Base-by-base conservation (phyloP, 2,113 vertebrate genomes). In the Circaetus gallicus region DNA sequence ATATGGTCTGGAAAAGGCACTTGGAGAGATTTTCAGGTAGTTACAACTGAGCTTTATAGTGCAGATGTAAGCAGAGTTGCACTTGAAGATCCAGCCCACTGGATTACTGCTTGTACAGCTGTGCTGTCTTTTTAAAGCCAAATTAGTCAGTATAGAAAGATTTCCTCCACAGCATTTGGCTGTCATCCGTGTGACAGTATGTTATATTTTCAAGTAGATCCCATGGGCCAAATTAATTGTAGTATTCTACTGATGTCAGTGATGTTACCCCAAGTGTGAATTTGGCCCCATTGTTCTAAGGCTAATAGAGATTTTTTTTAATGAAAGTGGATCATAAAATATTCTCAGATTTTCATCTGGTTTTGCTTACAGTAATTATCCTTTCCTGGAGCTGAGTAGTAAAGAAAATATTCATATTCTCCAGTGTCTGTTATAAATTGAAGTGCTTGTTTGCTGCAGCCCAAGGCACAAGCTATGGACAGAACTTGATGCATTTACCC, bases 301-400 rank as follows among this genome's bases (percentile, higher is more conserved):
- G 70, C 87, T 96, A 95, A 95, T 94, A 80, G 81, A 91, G 40
- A 81, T 45, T 61, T 90, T 89, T 96, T 83, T 50, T 3, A 97
- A 95, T 94, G 95, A 91, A 97, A 97, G 91, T 97, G 91, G 42
- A 95, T 95, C 85, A 90, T 96, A 94, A 97, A 97, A 95, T 97
- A 96, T 95, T 90, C 94, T 96, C 78, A 78, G 84, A 95, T 96
- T 95, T 95, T 95, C 96, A 94, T 96, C 95, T 97, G 96, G 91
- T 86, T 96, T 96, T 95, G 73, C 81, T 97, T 97, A 96, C 69
- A 66, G 71, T 87, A 95, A 97, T 97, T 95, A 96, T 94, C 55
- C 82, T 93, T 97, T 96, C 94, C 86, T 71, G 50, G 71, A 95
- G 89, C 93, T 93, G 91, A 95, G 71, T 77, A 96, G 95, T 93